Evolutionary conservation across 2,797 vertebrate species (phyloP), one percentile per base, ranked within the genome.

Genomic region (Hoplostethus mediterraneus): DNA sequence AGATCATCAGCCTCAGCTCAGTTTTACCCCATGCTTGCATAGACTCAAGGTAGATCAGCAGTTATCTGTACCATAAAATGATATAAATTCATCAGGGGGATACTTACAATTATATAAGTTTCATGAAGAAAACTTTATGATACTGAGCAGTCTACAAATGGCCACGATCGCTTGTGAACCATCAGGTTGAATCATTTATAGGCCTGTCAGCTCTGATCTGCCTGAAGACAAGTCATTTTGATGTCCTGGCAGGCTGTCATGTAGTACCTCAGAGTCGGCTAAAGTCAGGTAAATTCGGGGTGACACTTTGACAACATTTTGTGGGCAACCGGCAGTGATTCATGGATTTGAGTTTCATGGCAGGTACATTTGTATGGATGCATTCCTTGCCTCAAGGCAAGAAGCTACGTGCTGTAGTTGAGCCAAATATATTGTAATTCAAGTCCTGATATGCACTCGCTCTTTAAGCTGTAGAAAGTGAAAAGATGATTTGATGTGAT

Each of bases 151-250:
- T 73, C 42, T 77, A 33, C 56, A 80, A 75, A 63, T 64, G 69
- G 40, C 47, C 38, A 53, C 57, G 60, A n/a, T 75, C 76, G 73
- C n/a, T 5, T 55, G 28, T 60, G 49, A 52, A 51, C 65, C 63
- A 73, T 60, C 53, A 74, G 79, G 81, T 81, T 86, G 84, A 85
- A 86, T 73, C 71, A 85, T 81, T 55, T 71, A 71, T 68, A 72
- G 71, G 71, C 79, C 64, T 77, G 70, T 64, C 67, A 55, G 8
- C 28, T 63, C 63, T 71, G 57, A 71, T 85, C 68, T 53, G 58
- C 64, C 66, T 70, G 52, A 74, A 72, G 52, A 42, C 54, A 21
- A 33, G 54, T 55, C 59, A 49, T 38, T 31, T 48, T 69, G 42
- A 57, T 49, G 42, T 59, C 63, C 55, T 53, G 71, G 78, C 62